phyloP scores from a whole-genome alignment of 2,797 vertebrate species.

The Notolepis coatsorum region DNA sequence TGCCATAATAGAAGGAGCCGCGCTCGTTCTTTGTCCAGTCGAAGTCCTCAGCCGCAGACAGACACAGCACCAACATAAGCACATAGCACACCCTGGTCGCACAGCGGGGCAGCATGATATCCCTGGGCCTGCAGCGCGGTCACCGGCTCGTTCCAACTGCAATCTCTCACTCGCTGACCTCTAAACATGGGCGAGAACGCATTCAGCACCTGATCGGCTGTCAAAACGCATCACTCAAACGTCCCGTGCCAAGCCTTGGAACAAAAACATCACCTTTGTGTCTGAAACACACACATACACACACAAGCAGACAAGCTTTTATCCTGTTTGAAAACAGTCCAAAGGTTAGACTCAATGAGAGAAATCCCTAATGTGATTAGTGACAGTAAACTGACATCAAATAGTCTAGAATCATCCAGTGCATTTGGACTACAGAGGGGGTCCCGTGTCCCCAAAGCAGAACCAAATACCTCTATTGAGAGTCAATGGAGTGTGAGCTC shows the following conservation, averaged over 20 bases:
- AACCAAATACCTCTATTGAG: conserved; percentile 79
- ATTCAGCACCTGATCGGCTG: conserved; percentile 1
- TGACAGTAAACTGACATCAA: conserved; percentile 46
- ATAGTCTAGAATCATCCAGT: conserved; percentile 73
- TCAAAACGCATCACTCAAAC: not conserved
- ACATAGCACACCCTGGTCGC: conserved; percentile 73
- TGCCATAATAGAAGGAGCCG: conserved; percentile 94
- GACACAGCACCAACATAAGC: conserved; percentile 80
- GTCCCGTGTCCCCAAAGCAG: conserved; percentile 72
- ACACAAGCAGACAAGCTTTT: conserved; percentile 21
- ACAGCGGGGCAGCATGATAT: conserved; percentile 73
- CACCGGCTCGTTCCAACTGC: conserved; percentile 54
- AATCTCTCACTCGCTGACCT: conserved; percentile 51
- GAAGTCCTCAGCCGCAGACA: conserved; percentile 84
- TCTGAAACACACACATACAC: not conserved
- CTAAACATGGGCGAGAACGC: conserved; percentile 44
- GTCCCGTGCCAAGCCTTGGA: not conserved
- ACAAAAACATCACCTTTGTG: conserved; percentile 9
- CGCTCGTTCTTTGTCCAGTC: conserved; percentile 88
- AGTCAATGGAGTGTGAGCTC: conserved; percentile 78
- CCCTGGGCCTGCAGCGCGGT: conserved; percentile 61
- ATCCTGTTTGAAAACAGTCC: conserved; percentile 26
- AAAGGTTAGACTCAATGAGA: conserved; percentile 28
- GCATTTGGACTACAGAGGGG: conserved; percentile 55
- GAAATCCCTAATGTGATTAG: not conserved